phyloP scores from a whole-genome alignment of 2,797 vertebrate genomes.

The Fistularia commersonii region DNA sequence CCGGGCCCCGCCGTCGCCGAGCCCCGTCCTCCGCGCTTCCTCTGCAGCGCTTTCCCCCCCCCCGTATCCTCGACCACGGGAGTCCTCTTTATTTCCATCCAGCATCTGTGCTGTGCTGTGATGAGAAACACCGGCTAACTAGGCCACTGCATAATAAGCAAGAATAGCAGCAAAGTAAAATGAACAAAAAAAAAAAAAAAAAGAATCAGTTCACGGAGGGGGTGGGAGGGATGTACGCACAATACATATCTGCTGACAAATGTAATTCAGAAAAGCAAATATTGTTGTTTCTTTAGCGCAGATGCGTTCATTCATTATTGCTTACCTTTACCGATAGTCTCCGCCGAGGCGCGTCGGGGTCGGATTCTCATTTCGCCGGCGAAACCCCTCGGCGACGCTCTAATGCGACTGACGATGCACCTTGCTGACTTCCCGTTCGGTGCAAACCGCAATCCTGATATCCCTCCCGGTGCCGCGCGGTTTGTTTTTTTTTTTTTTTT shows the following conservation, averaged over 20 bases:
- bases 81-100: slow-evolving; percentile 66
- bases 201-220: slow-evolving; percentile 31
- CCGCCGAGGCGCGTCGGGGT: slow-evolving; percentile 46
- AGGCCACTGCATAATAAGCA: slow-evolving; percentile 76
- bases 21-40: slow-evolving; percentile 38
- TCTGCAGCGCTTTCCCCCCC: slow-evolving; percentile 51
- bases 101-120: slow-evolving; percentile 59
- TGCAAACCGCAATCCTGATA: slow-evolving; percentile 40
- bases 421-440: slow-evolving; percentile 48
- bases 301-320: slow-evolving; percentile 61
- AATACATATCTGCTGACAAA: slow-evolving; percentile 24
- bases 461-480: slow-evolving; percentile 36
- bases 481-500: too few relatives aligned
- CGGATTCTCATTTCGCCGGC: slow-evolving; percentile 43
- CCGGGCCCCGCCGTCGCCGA: slow-evolving; percentile 19
- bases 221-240: slow-evolving; percentile 41
- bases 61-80: slow-evolving; percentile 41
- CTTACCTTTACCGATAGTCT: slow-evolving; percentile 46
- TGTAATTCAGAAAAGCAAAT: slow-evolving; percentile 5
- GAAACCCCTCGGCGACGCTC: slow-evolving; percentile 35
- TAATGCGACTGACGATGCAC: slow-evolving; percentile 57
- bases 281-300: slow-evolving; percentile 50
- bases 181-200: slow-evolving; percentile 21
- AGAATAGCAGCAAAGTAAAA: slow-evolving; percentile 57
- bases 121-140: slow-evolving; percentile 72